phyloP scores from a whole-genome alignment of 2,113 vertebrate genomes.

The Brienomyrus brachyistius region DNA sequence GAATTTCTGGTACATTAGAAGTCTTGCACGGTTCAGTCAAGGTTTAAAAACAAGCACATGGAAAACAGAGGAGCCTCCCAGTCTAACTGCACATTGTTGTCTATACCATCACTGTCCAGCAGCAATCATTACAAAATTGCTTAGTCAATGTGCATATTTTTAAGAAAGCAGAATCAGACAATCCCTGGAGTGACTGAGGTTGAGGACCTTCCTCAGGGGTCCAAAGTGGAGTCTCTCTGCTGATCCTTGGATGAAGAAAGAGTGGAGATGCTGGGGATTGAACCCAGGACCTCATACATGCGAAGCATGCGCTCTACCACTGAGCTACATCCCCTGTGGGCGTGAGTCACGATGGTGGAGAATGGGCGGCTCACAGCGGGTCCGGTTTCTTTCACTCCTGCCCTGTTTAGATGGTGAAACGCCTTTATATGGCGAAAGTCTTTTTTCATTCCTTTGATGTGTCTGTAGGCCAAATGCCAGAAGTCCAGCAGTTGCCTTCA shows the following conservation, averaged over 20 bases:
- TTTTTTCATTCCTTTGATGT: no score
- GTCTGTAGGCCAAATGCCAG: neutral
- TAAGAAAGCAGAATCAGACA: no score
- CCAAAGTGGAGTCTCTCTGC: neutral
- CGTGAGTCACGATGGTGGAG: neutral
- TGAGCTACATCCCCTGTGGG: conserved; percentile 68
- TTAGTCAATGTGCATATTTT: no score
- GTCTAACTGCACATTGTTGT: no score
- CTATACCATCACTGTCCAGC: no score
- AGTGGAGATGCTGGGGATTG: conserved; percentile 74
- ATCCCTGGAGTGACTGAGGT: no score
- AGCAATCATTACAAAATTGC: no score
- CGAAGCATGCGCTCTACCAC: conserved; percentile 76
- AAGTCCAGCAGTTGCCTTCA: neutral
- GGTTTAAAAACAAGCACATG: no score
- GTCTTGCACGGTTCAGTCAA: no score
- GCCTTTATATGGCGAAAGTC: neutral
- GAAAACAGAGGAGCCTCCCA: no score
- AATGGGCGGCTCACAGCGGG: neutral
- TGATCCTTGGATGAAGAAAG: neutral
- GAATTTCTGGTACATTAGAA: no score
- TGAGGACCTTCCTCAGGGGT: no score
- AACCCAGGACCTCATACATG: conserved; percentile 76
- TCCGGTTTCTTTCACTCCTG: neutral
- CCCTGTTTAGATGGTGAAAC: neutral